These are phyloP conservation scores for Herpetotheres cachinnans DNA, from an alignment of 2,113 vertebrate genomes.

Conservation along the genomic window DNA sequence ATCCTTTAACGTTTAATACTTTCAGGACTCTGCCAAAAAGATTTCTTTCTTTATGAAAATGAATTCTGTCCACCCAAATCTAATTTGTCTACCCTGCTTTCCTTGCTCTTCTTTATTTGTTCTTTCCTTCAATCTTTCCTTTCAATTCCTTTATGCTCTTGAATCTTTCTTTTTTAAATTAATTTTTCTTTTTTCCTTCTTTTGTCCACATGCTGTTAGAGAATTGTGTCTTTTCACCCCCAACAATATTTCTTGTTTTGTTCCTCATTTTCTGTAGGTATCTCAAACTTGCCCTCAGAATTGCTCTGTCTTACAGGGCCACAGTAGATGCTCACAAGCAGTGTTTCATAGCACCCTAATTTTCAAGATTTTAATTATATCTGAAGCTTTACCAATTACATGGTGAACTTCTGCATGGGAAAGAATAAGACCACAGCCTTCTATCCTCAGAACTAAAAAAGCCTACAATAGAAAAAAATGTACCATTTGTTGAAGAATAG, in stretches of 20 bases:
- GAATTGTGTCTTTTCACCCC: background rate
- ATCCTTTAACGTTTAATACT: background rate
- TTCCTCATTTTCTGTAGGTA: background rate
- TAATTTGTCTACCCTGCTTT: background rate
- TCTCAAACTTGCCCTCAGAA: background rate
- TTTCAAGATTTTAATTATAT: constrained; percentile 59
- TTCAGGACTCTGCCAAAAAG: background rate
- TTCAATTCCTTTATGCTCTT: background rate
- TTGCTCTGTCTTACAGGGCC: background rate
- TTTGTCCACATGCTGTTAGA: background rate
- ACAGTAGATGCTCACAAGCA: constrained; percentile 8
- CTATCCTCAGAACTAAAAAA: constrained; percentile 55
- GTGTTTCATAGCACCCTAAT: constrained; percentile 35
- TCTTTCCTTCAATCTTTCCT: background rate
- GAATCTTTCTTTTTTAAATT: background rate
- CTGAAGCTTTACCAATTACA: constrained; percentile 44
- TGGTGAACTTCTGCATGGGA: constrained; percentile 9
- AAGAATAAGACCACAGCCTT: constrained; percentile 36
- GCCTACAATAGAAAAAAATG: constrained; percentile 45
- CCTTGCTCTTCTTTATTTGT: background rate
- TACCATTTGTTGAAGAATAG: constrained; percentile 59
- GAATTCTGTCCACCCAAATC: background rate
- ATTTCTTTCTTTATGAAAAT: constrained; percentile 4
- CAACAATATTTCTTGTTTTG: background rate
- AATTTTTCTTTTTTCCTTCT: background rate